Evolutionary conservation across 2,888 invertebrate genomes (phyloP), one percentile per base, ranked within the genome.

Genomic region (Drosophila fungiperda): DNA sequence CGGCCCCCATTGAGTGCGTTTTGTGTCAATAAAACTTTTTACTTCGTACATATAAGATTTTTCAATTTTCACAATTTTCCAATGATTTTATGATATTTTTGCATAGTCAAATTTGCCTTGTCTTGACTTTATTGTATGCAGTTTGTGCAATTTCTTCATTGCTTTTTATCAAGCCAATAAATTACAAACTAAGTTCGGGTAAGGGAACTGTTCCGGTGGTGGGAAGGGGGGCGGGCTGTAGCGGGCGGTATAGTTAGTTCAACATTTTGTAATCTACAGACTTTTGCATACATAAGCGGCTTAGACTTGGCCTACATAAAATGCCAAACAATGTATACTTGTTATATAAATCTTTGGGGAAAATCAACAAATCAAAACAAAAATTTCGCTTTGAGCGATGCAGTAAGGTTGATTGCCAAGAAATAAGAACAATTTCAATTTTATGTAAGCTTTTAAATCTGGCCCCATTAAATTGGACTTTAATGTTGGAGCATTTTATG

Each of bases 261-360:
- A 74, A 65, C 74, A 68, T 68, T 65, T 54, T 72, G 67, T 84
- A 87, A 89, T 77, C 89, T 73, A 53, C 58, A 63, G 77, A 72
- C 69, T 74, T 85, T 70, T 83, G 89, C 89, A 84, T 86, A 63
- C 74, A 84, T 84, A 84, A 89, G 84, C 89, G 68, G 84, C 87
- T 89, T 84, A 81, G 66, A 66, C 68, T 80, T 88, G 80, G 76
- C 73, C 87, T 66, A 83, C 80, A 88, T 73, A 68, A 58, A 71
- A 53, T 57, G 58, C 52, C 61, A 65, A 57, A 49, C 55, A 61
- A 33, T 69, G 45, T 57, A 42, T 76, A 53, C 50, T 38, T 55
- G 55, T 38, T 79, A 67, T 79, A 75, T 60, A 66, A 70, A 68
- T 68, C 69, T 70, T 61, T 53, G 73, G 36, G 53, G 54, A 80